Evolutionary conservation across 2,888 invertebrate species (phyloP).

Genomic region (Molorchus minor): DNA sequence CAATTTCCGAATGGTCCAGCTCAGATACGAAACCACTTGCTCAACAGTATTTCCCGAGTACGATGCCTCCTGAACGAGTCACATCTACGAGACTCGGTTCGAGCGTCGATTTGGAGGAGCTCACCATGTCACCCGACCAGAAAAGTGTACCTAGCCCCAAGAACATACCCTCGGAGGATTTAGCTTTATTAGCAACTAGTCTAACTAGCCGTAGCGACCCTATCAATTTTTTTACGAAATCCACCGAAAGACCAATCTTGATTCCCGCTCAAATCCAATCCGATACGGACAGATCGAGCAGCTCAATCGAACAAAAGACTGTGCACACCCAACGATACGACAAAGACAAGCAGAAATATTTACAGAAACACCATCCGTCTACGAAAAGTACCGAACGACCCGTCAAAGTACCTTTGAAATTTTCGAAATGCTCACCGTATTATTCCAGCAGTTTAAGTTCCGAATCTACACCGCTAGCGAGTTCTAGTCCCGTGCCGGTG

Average conservation of each 20-base stretch:
- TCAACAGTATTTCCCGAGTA: slow-evolving; percentile 59
- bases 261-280: slow-evolving; percentile 64
- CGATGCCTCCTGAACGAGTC: slow-evolving; percentile 46
- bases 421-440: slow-evolving; percentile 77
- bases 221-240: slow-evolving; percentile 60
- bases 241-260: slow-evolving; percentile 66
- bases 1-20: slow-evolving; percentile 83
- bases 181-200: slow-evolving; percentile 49
- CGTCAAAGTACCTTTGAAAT: slow-evolving; percentile 63
- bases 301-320: slow-evolving; percentile 63
- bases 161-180: slow-evolving; percentile 60
- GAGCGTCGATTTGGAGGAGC: slow-evolving; percentile 57
- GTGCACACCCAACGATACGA: slow-evolving; percentile 59
- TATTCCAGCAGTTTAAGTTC: slow-evolving; percentile 80
- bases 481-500: slow-evolving; percentile 68
- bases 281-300: slow-evolving; percentile 64
- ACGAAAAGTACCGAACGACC: slow-evolving; percentile 59
- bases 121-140: slow-evolving; percentile 48
- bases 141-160: slow-evolving; percentile 56
- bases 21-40: slow-evolving; percentile 76
- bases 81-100: slow-evolving; percentile 55
- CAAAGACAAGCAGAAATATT: slow-evolving; percentile 58
- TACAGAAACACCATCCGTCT: slow-evolving; percentile 50
- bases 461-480: slow-evolving; percentile 75
- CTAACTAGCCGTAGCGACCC: slow-evolving; percentile 41